Percentiles rank a stretch among this genome's conserved stretches.
These are phyloP conservation scores for Tupaia chinensis DNA, from an alignment of 2,113 vertebrate species.

Conservation along the genomic window DNA sequence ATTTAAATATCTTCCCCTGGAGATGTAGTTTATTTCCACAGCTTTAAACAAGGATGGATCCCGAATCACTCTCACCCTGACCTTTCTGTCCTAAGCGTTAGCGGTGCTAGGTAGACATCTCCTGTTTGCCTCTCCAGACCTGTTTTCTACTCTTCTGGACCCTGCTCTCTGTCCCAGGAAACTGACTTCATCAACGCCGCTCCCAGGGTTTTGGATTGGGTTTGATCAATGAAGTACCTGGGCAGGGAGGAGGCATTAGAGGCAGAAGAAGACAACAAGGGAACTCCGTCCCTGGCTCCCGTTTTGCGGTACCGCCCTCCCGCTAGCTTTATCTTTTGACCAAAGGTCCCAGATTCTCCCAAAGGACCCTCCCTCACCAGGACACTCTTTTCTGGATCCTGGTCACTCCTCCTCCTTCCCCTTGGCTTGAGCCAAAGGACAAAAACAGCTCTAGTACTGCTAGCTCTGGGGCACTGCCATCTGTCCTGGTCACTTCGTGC, in stretches of 20 bases:
- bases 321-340: not conserved
- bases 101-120: not conserved
- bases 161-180: not conserved
- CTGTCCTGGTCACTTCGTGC: not conserved
- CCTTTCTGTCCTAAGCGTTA: not conserved
- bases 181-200: not conserved
- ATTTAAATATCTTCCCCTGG: not conserved
- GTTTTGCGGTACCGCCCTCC: not conserved
- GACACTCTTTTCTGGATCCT: not conserved
- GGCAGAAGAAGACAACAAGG: not conserved
- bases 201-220: not conserved
- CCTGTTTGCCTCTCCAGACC: not conserved
- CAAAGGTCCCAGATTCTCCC: conserved; percentile 31
- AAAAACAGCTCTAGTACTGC: not conserved
- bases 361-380: not conserved
- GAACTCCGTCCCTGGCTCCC: not conserved
- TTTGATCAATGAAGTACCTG: not conserved
- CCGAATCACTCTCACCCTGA: not conserved
- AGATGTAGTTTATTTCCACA: not conserved
- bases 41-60: not conserved
- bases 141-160: not conserved
- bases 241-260: no score
- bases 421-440: not conserved
- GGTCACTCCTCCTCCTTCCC: not conserved
- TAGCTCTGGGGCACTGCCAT: not conserved